These are phyloP conservation scores for Lacerta agilis DNA, from an alignment of 2,797 vertebrate species.

Conservation along the genomic window DNA sequence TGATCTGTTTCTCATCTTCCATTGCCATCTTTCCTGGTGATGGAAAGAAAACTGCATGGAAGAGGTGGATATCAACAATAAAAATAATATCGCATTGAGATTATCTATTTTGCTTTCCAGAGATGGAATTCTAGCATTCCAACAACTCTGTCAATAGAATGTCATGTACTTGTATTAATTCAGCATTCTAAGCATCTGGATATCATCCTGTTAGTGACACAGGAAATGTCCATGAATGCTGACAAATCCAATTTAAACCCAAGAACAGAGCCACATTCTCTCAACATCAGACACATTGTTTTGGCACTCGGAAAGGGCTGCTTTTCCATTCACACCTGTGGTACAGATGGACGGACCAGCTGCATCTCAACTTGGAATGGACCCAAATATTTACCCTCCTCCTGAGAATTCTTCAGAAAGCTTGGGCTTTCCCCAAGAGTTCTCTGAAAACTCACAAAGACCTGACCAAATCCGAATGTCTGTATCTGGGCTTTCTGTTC, in stretches of 20 bases:
- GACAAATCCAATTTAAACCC: neutral
- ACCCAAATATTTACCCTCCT: neutral
- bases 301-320: neutral
- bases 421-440: neutral
- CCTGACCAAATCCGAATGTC: neutral
- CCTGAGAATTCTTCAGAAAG: neutral
- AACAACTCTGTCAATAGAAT: neutral
- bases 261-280: neutral
- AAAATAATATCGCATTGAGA: neutral
- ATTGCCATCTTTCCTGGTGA: neutral
- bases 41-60: no score
- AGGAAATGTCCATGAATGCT: neutral
- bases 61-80: no score
- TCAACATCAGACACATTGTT: constrained; percentile 20
- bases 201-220: neutral
- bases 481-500: neutral
- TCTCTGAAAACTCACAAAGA: neutral
- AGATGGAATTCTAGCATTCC: neutral
- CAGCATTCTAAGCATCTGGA: neutral
- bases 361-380: neutral
- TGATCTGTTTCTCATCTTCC: neutral
- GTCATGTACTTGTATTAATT: neutral
- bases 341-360: neutral
- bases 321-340: neutral
- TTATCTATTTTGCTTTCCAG: neutral